Base-by-base conservation (phyloP, 2,797 vertebrate genomes). In the Poecilia gillii region DNA sequence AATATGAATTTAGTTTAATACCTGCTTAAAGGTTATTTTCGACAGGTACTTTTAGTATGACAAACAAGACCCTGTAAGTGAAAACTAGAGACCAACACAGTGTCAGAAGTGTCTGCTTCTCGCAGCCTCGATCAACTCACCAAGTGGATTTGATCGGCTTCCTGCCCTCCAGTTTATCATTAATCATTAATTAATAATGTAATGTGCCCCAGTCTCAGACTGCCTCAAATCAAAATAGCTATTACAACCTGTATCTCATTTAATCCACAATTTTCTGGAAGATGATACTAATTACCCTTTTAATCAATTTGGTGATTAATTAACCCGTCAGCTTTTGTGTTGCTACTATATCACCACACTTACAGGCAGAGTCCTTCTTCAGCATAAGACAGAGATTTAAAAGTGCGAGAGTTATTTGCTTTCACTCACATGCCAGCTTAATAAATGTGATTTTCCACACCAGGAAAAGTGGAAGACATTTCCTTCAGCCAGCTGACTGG, bases 221-320 rank as follows among this genome's bases (percentile, higher is more conserved):
- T 12, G 76, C 81, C 74, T 85, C 81, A 76, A 90, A 83, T 81
- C 88, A 77, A 89, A 91, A 89, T 78, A 77, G 51, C 85, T 84
- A 16, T 83, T 87, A 78, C 83, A 85, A 85, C 91, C 86, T 81
- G 23, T 25, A 85, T 84, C 91, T 87, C 89, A 86, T 84, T 85
- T 84, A 76, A 55, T 87, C 76, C 77, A 51, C 78, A 82, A 88
- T 74, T 82, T 87, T 77, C 81, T 89, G 86, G 86, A 87, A 91
- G 88, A 91, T 89, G 84, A 85, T 81, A 84, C 88, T 92, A 93
- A 93, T 94, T 91, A 92, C 84, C 91, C 88, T 87, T 91, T 94
- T 92, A 92, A 93, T 95, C 91, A 92, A 90, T 76, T 72, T 62
- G 2, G 49, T 81, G 86, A 93, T 95, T 91, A 94, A 94, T 93